These are phyloP conservation scores for Aphelocoma coerulescens DNA, from an alignment of 2,113 vertebrate species.

Conservation along the genomic window DNA sequence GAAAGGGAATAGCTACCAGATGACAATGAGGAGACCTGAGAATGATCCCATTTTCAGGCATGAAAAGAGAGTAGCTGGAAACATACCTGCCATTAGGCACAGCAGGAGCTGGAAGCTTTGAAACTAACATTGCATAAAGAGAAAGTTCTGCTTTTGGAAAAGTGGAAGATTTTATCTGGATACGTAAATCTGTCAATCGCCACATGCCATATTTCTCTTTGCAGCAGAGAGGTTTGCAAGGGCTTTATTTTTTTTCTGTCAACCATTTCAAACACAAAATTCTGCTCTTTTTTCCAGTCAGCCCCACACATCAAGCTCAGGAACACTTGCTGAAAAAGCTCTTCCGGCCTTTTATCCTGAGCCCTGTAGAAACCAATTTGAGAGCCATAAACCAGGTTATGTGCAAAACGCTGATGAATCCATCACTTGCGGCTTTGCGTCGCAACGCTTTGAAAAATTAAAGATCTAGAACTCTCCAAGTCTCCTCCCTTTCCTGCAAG, in stretches of 20 bases:
- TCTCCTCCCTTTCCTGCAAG: not conserved
- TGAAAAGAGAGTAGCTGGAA: slow-evolving; percentile 55
- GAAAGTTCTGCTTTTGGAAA: slow-evolving; percentile 53
- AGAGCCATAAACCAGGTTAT: not conserved
- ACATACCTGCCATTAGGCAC: slow-evolving; percentile 45
- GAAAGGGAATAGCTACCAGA: slow-evolving; percentile 47
- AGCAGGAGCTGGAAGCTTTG: slow-evolving; percentile 47
- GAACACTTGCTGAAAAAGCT: slow-evolving; percentile 1
- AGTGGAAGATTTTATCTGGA: slow-evolving; percentile 33
- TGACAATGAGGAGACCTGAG: slow-evolving; percentile 50
- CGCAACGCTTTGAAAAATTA: not conserved
- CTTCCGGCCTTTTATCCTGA: not conserved
- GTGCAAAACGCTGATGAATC: not conserved
- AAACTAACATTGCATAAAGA: slow-evolving; percentile 36
- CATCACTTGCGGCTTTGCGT: not conserved
- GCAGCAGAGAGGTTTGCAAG: not conserved
- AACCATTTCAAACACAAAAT: slow-evolving; percentile 22
- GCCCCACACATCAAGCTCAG: not conserved
- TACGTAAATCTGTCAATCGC: slow-evolving; percentile 36
- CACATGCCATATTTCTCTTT: slow-evolving; percentile 42
- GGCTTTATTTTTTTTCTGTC: not conserved
- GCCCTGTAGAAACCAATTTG: not conserved
- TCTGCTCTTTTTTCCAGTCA: not conserved
- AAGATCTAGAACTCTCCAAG: not conserved
- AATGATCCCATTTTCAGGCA: slow-evolving; percentile 53